A percentile compares a stretch with the other conserved stretches of the same genome.
phyloP scores from a whole-genome alignment of 2,888 invertebrate species.

The Sphinx pinastri region DNA sequence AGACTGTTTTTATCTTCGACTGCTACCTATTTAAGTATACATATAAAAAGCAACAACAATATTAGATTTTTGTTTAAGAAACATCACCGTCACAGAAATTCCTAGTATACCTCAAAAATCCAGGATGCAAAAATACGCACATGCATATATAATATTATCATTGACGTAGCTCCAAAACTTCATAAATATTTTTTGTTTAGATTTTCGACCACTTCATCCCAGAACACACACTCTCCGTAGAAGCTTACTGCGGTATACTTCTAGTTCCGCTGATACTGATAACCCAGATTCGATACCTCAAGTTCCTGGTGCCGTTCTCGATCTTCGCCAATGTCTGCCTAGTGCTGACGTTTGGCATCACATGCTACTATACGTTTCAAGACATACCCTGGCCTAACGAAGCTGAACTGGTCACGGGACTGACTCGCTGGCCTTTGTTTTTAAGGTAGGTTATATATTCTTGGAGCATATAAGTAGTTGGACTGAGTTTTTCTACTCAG shows the following conservation, averaged over 20 bases:
- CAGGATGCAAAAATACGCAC: too few relatives aligned
- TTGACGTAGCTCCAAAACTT: too few relatives aligned
- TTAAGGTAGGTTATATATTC: conserved; percentile 79
- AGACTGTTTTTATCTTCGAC: too few relatives aligned
- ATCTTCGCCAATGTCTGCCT: conserved; percentile 93
- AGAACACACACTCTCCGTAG: conserved; percentile 72
- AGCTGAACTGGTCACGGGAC: conserved; percentile 67
- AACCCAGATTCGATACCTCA: conserved; percentile 88
- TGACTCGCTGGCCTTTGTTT: conserved; percentile 90
- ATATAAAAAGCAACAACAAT: too few relatives aligned
- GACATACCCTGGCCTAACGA: conserved; percentile 59
- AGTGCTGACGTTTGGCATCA: conserved; percentile 89
- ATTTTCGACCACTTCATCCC: conserved; percentile 73
- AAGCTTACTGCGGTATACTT: conserved; percentile 86
- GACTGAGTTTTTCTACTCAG: too few relatives aligned
- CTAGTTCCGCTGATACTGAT: conserved; percentile 88
- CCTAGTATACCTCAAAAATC: too few relatives aligned
- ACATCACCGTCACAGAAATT: too few relatives aligned
- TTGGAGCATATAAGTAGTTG: too few relatives aligned
- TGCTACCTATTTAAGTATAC: too few relatives aligned
- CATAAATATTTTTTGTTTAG: conserved; percentile 65
- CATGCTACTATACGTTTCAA: conserved; percentile 91
- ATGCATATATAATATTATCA: too few relatives aligned
- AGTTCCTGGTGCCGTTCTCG: conserved; percentile 94
- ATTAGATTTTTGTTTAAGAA: too few relatives aligned